Base-by-base conservation (phyloP, 2,113 vertebrate species). In the Polypterus bichir region DNA sequence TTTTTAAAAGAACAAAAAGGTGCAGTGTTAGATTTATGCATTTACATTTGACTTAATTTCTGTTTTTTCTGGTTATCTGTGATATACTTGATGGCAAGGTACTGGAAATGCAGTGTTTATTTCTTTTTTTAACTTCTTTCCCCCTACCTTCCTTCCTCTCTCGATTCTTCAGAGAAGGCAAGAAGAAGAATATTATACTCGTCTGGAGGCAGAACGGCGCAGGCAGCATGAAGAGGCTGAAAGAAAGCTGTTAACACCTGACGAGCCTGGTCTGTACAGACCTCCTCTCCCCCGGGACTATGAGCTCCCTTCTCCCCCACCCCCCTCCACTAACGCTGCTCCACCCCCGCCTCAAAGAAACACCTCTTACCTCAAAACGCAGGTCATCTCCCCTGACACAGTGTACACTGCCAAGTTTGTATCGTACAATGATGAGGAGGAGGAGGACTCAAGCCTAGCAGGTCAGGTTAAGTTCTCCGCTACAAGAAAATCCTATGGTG, bases 351-450 rank as follows among this genome's bases (percentile, higher is more conserved):
- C 95, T 74, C 95, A 97, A 86, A 92, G 93, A 88, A 92, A 95
- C 77, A 84, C 93, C 81, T 97, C 94, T 86, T 95, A 91, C 93
- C 93, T 97, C 88, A 97, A 97, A 95, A 91, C 93, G 62, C 95
- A 95, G 88, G 91, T 88, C 82, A 81, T 89, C 79, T 96, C 95
- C 82, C 93, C 95, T 62, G 94, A 97, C 88, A 88, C 90, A 76
- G 83, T 98, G 84, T 97, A 94, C 89, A 96, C 95, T 80, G 95
- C 96, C 92, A 97, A 87, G 89, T 91, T 97, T 78, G 90, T 97
- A 77, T 86, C 93, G 60, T 97, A 92, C 87, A 81, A 83, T 78
- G 92, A 92, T 75, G 91, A 92, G 1, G 85, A 82, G 59, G 80
- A 89, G 69, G 87, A 83, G 0, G 81, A 90, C 75, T 74, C 73